These are phyloP conservation scores for Onthophagus sagittarius DNA, from an alignment of 2,888 invertebrate genomes.

Conservation along the genomic window DNA sequence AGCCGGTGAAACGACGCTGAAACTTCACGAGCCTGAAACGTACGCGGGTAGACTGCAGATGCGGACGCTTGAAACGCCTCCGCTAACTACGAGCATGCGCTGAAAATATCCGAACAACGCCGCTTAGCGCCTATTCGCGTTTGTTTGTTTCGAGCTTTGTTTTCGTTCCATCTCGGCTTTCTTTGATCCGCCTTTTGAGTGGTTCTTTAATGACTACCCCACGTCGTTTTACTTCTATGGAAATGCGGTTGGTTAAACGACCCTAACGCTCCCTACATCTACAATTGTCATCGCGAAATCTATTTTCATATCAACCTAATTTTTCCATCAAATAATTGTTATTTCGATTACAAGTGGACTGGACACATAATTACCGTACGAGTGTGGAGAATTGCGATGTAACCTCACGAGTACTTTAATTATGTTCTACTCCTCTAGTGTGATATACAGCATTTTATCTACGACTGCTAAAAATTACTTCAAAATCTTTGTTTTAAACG, in stretches of 20 bases:
- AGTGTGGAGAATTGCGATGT: too few species aligned
- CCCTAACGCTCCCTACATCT: neutral
- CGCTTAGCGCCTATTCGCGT: slow-evolving; percentile 35
- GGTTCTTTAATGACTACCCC: neutral
- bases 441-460: too few species aligned
- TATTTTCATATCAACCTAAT: neutral
- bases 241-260: neutral
- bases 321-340: too few species aligned
- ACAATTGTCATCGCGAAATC: neutral
- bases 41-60: slow-evolving; percentile 32
- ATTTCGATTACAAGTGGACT: too few species aligned
- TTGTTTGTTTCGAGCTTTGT: slow-evolving; percentile 35
- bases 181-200: slow-evolving; percentile 22
- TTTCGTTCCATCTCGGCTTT: slow-evolving; percentile 25
- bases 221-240: neutral
- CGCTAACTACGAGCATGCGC: slow-evolving; percentile 29
- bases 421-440: too few species aligned
- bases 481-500: too few species aligned
- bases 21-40: slow-evolving; percentile 12
- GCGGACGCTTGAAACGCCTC: slow-evolving; percentile 29
- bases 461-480: too few species aligned
- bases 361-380: too few species aligned
- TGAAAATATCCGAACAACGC: slow-evolving; percentile 22
- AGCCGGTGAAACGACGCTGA: slow-evolving; percentile 16
- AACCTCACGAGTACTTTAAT: too few species aligned